These are phyloP conservation scores for Lasioglossum morio DNA, from an alignment of 2,888 invertebrate species.

Conservation along the genomic window DNA sequence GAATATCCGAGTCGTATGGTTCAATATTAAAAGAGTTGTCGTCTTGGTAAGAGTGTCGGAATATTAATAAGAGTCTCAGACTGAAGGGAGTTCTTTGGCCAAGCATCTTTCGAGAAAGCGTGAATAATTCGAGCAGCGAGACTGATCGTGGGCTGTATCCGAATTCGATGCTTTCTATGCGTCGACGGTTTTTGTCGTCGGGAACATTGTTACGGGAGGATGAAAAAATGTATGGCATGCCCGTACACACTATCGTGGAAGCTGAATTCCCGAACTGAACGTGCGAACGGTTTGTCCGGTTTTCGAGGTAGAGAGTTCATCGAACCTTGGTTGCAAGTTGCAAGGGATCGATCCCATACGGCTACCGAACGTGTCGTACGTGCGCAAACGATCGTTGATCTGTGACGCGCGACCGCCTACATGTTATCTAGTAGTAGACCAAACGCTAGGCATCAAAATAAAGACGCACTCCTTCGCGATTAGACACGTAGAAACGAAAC, in stretches of 20 bases:
- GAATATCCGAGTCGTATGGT: not conserved
- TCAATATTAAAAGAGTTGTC: not conserved
- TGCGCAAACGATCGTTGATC: conserved; percentile 66
- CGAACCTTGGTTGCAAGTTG: conserved; percentile 64
- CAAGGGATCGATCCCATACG: conserved; percentile 66
- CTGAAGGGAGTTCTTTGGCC: not conserved
- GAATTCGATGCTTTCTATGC: conserved; percentile 26
- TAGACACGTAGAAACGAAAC: conserved; percentile 26
- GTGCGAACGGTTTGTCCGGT: conserved; percentile 71
- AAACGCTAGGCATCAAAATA: conserved; percentile 5
- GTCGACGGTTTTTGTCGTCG: not conserved
- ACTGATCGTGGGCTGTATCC: not conserved
- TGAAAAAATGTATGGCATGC: conserved; percentile 29
- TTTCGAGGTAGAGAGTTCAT: conserved; percentile 72
- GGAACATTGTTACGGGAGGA: conserved; percentile 43
- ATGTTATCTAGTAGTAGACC: conserved; percentile 44
- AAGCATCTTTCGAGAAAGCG: not conserved
- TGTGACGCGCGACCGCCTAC: conserved; percentile 69
- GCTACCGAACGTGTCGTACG: conserved; percentile 70
- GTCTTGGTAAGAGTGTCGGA: not conserved
- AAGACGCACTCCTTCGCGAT: not conserved
- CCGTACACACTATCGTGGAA: conserved; percentile 44
- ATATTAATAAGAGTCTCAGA: not conserved
- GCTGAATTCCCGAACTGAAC: conserved; percentile 49
- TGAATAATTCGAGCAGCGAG: not conserved